Percentiles rank a stretch among this genome's conserved stretches.
Conservation (phyloP, 23 tunicate species). For the Ascidia mentula region DNA sequence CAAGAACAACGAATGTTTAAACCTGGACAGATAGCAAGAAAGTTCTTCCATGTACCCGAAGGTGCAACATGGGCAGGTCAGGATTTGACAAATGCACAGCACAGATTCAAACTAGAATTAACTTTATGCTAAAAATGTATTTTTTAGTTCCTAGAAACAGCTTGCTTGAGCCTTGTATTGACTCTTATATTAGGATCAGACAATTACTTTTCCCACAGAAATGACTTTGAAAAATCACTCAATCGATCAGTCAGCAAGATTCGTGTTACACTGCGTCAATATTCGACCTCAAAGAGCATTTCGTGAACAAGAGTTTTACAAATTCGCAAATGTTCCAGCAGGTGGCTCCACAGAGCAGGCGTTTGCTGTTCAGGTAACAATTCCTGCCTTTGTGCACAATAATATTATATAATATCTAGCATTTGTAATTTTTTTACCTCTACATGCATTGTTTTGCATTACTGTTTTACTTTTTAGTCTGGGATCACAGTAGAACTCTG, state of each 20-base stretch:
- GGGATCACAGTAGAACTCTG: conserved; percentile 71
- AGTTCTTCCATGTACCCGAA: conserved; percentile 65
- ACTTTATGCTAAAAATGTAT: too few species aligned
- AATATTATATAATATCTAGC: too few species aligned
- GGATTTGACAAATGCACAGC: too few species aligned
- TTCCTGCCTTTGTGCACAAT: too few species aligned
- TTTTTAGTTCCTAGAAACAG: too few species aligned
- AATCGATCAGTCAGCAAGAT: conserved; percentile 38
- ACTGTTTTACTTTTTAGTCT: too few species aligned
- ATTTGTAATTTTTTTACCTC: too few species aligned
- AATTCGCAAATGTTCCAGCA: conserved; percentile 42
- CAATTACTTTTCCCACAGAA: too few species aligned
- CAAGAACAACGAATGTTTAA: conserved; percentile 32
- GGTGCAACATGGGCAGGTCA: conserved; percentile 94
- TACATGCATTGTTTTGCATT: conserved; percentile 21
- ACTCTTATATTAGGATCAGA: too few species aligned
- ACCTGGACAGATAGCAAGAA: conserved; percentile 65
- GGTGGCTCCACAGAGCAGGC: conserved; percentile 26
- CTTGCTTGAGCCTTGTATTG: too few species aligned
- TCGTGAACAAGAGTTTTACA: conserved; percentile 77
- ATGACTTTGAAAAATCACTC: conserved; percentile 43
- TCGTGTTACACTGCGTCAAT: conserved; percentile 71
- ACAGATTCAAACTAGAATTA: too few species aligned
- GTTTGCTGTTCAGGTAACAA: conserved; percentile 70
- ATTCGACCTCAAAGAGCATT: conserved; percentile 65